Evolutionary conservation across 2,888 invertebrate genomes (phyloP).

Genomic region (Cylindroiulus punctatus): DNA sequence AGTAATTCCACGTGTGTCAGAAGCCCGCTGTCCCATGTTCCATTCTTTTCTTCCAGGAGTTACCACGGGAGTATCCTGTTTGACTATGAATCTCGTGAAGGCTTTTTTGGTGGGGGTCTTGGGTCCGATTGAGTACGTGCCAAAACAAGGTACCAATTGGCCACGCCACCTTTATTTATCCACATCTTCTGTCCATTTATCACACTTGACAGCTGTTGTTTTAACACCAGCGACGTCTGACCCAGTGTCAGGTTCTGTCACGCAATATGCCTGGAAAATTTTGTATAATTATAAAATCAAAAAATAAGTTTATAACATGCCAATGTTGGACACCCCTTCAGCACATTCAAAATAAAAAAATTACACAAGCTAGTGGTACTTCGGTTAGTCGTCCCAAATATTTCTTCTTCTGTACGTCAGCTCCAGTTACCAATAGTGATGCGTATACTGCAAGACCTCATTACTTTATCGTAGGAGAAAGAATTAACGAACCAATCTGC

Average conservation of each 20-base stretch:
- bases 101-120: conserved; percentile 90
- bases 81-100: conserved; percentile 97
- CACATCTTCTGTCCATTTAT: conserved; percentile 98
- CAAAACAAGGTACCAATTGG: conserved; percentile 95
- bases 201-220: conserved; percentile 88
- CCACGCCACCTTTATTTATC: conserved; percentile 98
- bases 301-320: too few relatives aligned
- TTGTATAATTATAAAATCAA: neutral
- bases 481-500: neutral
- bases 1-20: conserved; percentile 91
- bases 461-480: neutral
- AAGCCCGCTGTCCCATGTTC: conserved; percentile 91
- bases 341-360: neutral
- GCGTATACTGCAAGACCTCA: conserved; percentile 78
- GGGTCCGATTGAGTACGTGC: conserved; percentile 91
- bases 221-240: conserved; percentile 94
- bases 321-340: too few relatives aligned
- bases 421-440: conserved; percentile 85
- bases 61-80: conserved; percentile 86
- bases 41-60: conserved; percentile 91
- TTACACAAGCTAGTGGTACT: conserved; percentile 89
- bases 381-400: conserved; percentile 90
- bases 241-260: conserved; percentile 95
- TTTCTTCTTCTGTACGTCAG: conserved; percentile 90
- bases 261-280: conserved; percentile 80